Conservation (phyloP, 2,888 invertebrate genomes). For the Syrphus vitripennis region DNA sequence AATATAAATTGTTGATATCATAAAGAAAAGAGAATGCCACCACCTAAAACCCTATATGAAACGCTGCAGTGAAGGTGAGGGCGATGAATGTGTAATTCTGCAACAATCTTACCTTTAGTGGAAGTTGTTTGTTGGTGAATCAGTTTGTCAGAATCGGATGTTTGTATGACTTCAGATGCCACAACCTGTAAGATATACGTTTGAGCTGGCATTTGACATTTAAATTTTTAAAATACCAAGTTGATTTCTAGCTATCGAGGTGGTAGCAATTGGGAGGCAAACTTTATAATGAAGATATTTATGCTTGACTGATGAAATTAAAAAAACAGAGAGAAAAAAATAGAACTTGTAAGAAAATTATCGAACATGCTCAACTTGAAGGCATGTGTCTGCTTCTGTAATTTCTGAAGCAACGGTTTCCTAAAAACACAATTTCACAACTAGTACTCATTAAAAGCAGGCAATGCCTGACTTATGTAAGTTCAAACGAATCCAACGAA, state of each 20-base stretch:
- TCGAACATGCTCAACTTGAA: background rate
- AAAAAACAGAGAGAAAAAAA: background rate
- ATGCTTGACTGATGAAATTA: background rate
- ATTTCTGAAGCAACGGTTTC: conserved; percentile 2
- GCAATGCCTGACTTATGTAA: conserved; percentile 21
- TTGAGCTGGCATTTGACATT: conserved; percentile 25
- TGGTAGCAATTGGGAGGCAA: background rate
- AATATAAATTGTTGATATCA: background rate
- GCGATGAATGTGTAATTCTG: background rate
- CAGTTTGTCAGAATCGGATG: conserved; percentile 6
- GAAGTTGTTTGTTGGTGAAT: background rate
- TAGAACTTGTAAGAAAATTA: background rate
- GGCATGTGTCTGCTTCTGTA: background rate
- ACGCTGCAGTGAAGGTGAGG: background rate
- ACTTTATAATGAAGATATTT: background rate
- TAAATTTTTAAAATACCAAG: conserved; percentile 27
- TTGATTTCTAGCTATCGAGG: background rate
- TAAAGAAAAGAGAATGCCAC: background rate
- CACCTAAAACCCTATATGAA: background rate
- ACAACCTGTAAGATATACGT: background rate
- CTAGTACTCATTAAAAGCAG: background rate
- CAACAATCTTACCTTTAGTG: background rate
- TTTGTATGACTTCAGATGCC: conserved; percentile 32
- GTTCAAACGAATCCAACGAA: conserved; percentile 2
- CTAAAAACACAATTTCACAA: conserved; percentile 4